Evolutionary conservation across 2,888 invertebrate genomes (phyloP).

Genomic region (Amblyjoppa fuscipennis): DNA sequence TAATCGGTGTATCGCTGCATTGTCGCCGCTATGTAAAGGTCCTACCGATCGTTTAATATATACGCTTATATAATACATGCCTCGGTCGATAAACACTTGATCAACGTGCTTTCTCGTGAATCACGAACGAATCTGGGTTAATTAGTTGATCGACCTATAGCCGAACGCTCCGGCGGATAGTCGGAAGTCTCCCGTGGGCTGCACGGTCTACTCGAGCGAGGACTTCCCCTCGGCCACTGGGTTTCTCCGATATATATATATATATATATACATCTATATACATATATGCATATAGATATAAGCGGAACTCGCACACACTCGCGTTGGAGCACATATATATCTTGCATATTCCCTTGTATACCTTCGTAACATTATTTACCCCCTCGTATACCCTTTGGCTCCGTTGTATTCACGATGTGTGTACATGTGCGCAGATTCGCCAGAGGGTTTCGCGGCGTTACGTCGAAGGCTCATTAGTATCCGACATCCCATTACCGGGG

Average conservation of each 20-base stretch:
- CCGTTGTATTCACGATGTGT: slow-evolving; percentile 15
- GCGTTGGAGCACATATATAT: background rate
- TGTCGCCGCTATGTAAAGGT: slow-evolving; percentile 9
- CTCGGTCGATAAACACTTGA: background rate
- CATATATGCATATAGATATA: background rate
- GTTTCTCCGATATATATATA: slow-evolving; percentile 23
- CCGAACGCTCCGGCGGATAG: slow-evolving; percentile 45
- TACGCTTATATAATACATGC: background rate
- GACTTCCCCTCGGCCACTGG: slow-evolving; percentile 51
- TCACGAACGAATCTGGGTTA: slow-evolving; percentile 63
- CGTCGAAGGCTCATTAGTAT: slow-evolving; percentile 81
- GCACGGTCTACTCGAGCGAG: slow-evolving; percentile 42
- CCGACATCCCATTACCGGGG: slow-evolving; percentile 81
- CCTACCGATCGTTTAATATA: slow-evolving; percentile 20
- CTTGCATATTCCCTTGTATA: background rate
- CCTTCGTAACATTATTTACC: slow-evolving; percentile 12
- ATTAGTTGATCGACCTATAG: slow-evolving; percentile 61
- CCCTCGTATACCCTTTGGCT: background rate
- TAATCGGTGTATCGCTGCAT: background rate
- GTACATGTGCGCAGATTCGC: slow-evolving; percentile 33
- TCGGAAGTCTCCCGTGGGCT: slow-evolving; percentile 52
- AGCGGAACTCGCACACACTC: background rate
- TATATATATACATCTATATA: slow-evolving; percentile 4
- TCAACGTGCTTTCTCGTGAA: slow-evolving; percentile 47
- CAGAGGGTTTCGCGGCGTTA: slow-evolving; percentile 68